phyloP scores from a whole-genome alignment of 2,888 invertebrate genomes.

The Tillus elongatus region DNA sequence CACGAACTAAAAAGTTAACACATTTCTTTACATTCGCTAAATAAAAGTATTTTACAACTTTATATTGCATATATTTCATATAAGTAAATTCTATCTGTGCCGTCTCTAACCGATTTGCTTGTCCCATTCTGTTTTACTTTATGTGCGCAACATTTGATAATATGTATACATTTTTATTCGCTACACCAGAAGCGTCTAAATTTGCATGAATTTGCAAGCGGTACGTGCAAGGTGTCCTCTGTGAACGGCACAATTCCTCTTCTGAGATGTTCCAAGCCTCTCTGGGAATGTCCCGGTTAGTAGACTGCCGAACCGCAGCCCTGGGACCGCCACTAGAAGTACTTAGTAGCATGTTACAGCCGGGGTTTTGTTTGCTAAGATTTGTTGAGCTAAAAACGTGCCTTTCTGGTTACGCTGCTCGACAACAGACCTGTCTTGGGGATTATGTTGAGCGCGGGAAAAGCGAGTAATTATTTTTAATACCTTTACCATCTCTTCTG shows the following conservation, averaged over 20 bases:
- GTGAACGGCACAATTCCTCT: slow-evolving; percentile 25
- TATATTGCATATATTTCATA: too few species aligned
- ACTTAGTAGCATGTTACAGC: slow-evolving; percentile 20
- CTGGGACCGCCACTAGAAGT: slow-evolving; percentile 21
- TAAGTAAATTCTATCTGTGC: too few species aligned
- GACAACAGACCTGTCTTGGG: too few species aligned
- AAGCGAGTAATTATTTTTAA: slow-evolving; percentile 20
- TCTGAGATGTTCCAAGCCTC: slow-evolving; percentile 26
- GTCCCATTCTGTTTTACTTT: too few species aligned
- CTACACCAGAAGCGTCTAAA: slow-evolving; percentile 19
- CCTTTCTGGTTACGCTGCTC: slow-evolving; percentile 12
- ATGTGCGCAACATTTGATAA: too few species aligned
- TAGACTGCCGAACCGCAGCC: slow-evolving; percentile 22
- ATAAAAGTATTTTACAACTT: too few species aligned
- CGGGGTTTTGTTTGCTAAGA: slow-evolving; percentile 18
- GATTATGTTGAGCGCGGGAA: too few species aligned
- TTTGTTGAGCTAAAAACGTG: slow-evolving; percentile 19
- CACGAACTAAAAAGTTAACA: too few species aligned
- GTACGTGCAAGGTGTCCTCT: slow-evolving; percentile 23
- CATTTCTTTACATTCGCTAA: too few species aligned
- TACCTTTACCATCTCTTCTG: slow-evolving; percentile 12
- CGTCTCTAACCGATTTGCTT: too few species aligned
- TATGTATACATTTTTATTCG: too few species aligned
- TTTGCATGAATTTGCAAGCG: slow-evolving; percentile 26
- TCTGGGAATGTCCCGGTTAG: slow-evolving; percentile 28